Percentiles rank a stretch among this genome's conserved stretches.
phyloP scores from a whole-genome alignment of 2,797 vertebrate species.

The Aythya fuligula region DNA sequence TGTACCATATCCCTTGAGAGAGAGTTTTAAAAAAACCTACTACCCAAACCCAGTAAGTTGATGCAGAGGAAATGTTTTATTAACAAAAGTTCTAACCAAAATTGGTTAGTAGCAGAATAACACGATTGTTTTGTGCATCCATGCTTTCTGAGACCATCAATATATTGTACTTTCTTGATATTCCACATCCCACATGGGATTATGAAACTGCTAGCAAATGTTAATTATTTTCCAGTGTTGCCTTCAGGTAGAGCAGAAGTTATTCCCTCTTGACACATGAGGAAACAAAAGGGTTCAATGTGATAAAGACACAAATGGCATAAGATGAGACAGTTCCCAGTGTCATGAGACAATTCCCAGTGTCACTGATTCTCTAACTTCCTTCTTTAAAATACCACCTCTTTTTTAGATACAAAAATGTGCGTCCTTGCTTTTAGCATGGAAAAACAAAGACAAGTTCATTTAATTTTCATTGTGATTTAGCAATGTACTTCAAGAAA shows the following conservation, averaged over 20 bases:
- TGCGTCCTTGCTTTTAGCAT: neutral
- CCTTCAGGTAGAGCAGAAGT: neutral
- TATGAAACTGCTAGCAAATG: neutral
- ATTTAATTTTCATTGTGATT: neutral
- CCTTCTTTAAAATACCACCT: neutral
- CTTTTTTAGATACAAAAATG: neutral
- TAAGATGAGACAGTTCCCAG: neutral
- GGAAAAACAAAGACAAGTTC: neutral
- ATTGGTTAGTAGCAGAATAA: neutral
- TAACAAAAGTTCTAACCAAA: neutral
- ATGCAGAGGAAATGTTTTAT: neutral
- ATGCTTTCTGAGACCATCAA: neutral
- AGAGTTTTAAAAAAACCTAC: neutral
- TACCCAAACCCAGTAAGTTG: neutral
- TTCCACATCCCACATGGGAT: neutral
- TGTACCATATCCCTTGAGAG: neutral
- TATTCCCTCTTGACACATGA: neutral
- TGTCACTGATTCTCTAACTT: neutral
- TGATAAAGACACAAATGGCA: neutral
- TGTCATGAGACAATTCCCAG: neutral
- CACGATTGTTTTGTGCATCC: neutral
- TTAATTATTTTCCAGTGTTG: constrained; percentile 4
- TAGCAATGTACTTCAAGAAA: neutral
- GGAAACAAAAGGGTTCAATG: neutral
- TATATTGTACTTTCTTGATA: neutral